Percentiles rank a stretch among this genome's conserved stretches.
Conservation (phyloP, 2,888 invertebrate genomes). For the Rugalucina vietnamica region DNA sequence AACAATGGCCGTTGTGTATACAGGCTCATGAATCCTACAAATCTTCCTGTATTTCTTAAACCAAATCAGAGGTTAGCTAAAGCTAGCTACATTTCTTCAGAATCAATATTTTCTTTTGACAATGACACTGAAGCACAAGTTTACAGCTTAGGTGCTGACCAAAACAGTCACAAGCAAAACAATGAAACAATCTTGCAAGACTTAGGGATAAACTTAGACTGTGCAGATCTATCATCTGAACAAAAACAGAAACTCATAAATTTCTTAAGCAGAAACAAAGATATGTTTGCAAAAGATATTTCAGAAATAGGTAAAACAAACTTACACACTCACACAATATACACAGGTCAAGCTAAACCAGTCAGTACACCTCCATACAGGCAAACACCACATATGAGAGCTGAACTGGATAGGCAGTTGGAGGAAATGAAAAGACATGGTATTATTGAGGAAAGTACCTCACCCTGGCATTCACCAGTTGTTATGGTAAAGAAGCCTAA, state of each 20-base stretch:
- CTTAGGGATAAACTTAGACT: not conserved
- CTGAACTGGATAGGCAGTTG: conserved; percentile 27
- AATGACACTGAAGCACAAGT: no score
- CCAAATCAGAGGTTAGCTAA: no score
- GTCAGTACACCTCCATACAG: conserved; percentile 30
- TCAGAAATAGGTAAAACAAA: conserved; percentile 44
- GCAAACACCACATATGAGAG: conserved; percentile 15
- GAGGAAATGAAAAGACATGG: conserved; percentile 34
- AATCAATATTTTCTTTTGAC: no score
- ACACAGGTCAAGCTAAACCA: conserved; percentile 41
- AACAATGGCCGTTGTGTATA: no score
- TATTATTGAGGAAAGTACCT: conserved; percentile 39
- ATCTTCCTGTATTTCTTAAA: no score
- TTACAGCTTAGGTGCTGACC: no score
- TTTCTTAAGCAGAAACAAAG: conserved; percentile 25
- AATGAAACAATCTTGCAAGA: not conserved
- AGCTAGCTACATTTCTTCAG: no score
- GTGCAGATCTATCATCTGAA: not conserved
- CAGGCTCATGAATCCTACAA: no score
- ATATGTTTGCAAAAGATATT: conserved; percentile 35
- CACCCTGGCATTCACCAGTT: conserved; percentile 44
- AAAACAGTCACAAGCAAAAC: no score
- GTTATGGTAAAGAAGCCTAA: conserved; percentile 45
- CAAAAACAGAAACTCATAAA: not conserved
- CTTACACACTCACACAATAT: conserved; percentile 36